Conservation (phyloP, 2,113 vertebrate genomes). For the Ia io region DNA sequence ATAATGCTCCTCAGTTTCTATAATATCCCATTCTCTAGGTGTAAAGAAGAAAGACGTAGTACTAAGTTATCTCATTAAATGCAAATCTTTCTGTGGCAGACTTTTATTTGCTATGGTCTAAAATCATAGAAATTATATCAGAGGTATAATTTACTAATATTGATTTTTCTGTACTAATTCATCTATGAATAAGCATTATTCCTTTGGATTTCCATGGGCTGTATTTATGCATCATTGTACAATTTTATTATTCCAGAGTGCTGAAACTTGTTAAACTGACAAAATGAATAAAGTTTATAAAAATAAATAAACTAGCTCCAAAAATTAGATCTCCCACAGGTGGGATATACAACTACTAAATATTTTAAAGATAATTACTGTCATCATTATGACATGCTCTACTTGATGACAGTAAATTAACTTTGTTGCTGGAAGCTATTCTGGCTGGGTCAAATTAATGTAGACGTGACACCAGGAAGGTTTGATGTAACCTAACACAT, state of each 20-base stretch:
- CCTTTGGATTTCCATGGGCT: not conserved
- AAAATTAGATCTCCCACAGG: not conserved
- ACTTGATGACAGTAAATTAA: not conserved
- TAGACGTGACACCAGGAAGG: not conserved
- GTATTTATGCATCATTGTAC: not conserved
- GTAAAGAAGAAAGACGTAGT: conserved; percentile 33
- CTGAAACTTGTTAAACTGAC: not conserved
- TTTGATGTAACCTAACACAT: not conserved
- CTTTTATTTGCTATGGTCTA: conserved; percentile 13
- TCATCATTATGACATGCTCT: not conserved
- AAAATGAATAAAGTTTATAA: conserved; percentile 17
- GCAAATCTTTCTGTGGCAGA: not conserved
- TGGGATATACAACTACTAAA: not conserved
- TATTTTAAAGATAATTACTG: not conserved
- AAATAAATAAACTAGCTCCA: conserved; percentile 28
- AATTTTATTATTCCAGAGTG: not conserved
- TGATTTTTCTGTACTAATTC: not conserved
- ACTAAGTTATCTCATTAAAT: not conserved
- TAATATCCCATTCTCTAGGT: conserved; percentile 78
- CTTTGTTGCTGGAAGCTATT: not conserved
- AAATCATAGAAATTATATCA: not conserved
- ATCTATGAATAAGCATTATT: not conserved
- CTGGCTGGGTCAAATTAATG: not conserved
- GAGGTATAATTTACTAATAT: not conserved
- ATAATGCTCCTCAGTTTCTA: conserved; percentile 83